Percentiles rank a stretch among this genome's conserved stretches.
Conservation (phyloP, 2,888 invertebrate species). For the Ophion slaviceki region DNA sequence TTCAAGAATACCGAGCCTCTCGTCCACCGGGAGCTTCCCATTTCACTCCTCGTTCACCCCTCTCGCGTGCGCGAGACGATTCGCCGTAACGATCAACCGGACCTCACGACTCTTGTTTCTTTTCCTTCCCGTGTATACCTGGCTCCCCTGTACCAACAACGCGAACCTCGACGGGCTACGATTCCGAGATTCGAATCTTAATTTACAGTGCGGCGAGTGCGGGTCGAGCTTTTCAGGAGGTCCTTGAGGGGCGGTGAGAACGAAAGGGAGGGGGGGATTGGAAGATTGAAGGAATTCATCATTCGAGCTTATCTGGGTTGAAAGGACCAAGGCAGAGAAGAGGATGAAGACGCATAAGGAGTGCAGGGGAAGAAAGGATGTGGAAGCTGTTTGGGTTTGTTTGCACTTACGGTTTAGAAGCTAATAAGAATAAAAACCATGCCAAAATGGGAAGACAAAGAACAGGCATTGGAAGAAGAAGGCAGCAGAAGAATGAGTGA, state of each 20-base stretch:
- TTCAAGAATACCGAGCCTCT: slow-evolving; percentile 21
- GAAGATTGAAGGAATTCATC: neutral
- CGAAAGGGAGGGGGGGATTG: neutral
- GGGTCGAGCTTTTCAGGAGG: slow-evolving; percentile 31
- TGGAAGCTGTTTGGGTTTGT: too few species aligned
- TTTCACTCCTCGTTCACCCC: slow-evolving; percentile 12
- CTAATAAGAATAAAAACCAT: too few species aligned
- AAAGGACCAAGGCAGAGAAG: too few species aligned
- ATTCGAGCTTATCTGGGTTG: too few species aligned
- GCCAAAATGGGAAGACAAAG: too few species aligned
- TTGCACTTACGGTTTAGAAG: too few species aligned
- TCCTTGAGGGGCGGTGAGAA: slow-evolving; percentile 12
- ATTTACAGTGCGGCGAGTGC: slow-evolving; percentile 54
- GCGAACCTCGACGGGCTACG: slow-evolving; percentile 37
- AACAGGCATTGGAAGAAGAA: too few species aligned
- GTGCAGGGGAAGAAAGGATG: too few species aligned
- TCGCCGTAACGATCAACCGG: slow-evolving; percentile 67
- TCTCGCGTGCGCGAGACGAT: slow-evolving; percentile 49
- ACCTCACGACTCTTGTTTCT: slow-evolving; percentile 47
- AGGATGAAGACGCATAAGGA: too few species aligned
- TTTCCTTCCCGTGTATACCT: slow-evolving; percentile 50
- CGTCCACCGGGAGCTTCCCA: slow-evolving; percentile 12
- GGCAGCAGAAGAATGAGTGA: neutral
- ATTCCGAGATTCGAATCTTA: slow-evolving; percentile 70
- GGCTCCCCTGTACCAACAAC: slow-evolving; percentile 34